phyloP scores from a whole-genome alignment of 2,797 vertebrate species.

The Parauchenoglanis ngamensis region DNA sequence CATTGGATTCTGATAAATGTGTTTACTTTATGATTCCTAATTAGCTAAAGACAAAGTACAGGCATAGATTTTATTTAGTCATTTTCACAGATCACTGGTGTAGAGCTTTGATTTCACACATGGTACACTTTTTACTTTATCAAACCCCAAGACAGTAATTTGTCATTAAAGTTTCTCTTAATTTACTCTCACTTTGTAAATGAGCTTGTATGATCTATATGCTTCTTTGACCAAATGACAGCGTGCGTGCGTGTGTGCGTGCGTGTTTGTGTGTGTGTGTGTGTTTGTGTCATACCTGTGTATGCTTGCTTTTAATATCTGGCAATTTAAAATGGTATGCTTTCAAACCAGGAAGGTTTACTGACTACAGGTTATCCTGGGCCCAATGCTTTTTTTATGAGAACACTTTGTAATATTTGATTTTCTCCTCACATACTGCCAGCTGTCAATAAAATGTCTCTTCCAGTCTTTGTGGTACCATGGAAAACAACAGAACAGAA shows the following conservation, averaged over 20 bases:
- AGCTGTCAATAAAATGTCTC: conserved; percentile 12
- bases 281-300: not conserved
- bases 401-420: conserved; percentile 3
- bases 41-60: not conserved
- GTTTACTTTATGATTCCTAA: not conserved
- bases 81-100: conserved; percentile 3
- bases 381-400: not conserved
- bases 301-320: not conserved
- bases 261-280: not conserved
- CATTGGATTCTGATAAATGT: conserved; percentile 5
- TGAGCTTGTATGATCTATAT: not conserved
- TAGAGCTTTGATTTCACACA: conserved; percentile 18
- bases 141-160: conserved; percentile 3
- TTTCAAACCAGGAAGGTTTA: conserved; percentile 10
- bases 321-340: not conserved
- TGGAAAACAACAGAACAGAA: not conserved
- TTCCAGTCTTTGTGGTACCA: not conserved
- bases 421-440: not conserved
- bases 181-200: not conserved
- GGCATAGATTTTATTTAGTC: not conserved
- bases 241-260: not conserved
- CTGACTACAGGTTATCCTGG: not conserved
- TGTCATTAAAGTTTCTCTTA: conserved; percentile 4
- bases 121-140: not conserved
- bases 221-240: not conserved